Evolutionary conservation across 64 coral and sea anemone genomes (phyloP).

Genomic region (Orbicella faveolata): DNA sequence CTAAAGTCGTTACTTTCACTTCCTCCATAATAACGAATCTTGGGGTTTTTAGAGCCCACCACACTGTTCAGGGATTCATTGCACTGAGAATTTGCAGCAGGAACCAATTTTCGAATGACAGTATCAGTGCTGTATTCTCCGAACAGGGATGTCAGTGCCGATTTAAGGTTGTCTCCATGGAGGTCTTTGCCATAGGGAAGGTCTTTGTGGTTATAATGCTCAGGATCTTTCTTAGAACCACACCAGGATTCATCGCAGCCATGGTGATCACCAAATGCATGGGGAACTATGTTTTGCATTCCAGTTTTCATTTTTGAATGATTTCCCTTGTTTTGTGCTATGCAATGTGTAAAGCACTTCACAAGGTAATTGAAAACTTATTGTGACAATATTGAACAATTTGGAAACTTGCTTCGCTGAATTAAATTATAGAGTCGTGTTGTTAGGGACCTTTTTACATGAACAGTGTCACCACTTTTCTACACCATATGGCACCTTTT

Average conservation of each 20-base stretch:
- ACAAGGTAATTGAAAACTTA: too few relatives aligned
- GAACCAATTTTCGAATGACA: conserved; percentile 39
- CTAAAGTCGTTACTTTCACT: conserved; percentile 44
- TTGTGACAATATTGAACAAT: not conserved
- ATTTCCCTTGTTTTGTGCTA: too few relatives aligned
- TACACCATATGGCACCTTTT: too few relatives aligned
- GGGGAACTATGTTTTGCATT: too few relatives aligned
- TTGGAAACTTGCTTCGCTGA: not conserved
- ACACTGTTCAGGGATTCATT: conserved; percentile 48
- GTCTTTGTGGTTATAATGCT: conserved; percentile 26
- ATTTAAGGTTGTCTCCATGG: conserved; percentile 33
- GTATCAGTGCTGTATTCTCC: conserved; percentile 41
- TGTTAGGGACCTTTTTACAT: too few relatives aligned
- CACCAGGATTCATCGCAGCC: not conserved
- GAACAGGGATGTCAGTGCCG: conserved; percentile 12
- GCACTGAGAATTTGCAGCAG: conserved; percentile 41
- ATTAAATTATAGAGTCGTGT: too few relatives aligned
- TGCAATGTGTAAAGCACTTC: too few relatives aligned
- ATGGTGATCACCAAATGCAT: not conserved
- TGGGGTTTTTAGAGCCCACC: conserved; percentile 51
- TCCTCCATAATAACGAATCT: conserved; percentile 57
- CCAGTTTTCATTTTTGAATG: too few relatives aligned
- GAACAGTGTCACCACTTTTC: too few relatives aligned
- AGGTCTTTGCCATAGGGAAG: conserved; percentile 62
- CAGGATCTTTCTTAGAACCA: not conserved